These are phyloP conservation scores for Aricia agestis DNA, from an alignment of 1,140 invertebrate species.

Conservation along the genomic window DNA sequence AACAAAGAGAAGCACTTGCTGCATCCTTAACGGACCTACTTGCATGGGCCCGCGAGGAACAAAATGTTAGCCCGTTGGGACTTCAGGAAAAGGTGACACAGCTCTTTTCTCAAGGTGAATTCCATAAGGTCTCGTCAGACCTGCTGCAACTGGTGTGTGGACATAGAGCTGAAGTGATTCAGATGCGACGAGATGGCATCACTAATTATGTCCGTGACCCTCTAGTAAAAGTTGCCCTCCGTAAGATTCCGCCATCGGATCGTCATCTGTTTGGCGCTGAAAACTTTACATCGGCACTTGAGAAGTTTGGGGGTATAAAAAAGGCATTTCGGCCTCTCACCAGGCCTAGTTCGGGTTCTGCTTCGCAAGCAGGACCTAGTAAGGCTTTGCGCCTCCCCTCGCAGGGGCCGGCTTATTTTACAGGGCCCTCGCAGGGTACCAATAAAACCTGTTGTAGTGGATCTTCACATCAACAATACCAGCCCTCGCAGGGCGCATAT, in stretches of 20 bases:
- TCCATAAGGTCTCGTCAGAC: conserved; percentile 25
- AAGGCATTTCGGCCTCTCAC: conserved; percentile 20
- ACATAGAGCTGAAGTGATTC: conserved; percentile 25
- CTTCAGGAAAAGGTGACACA: conserved; percentile 19
- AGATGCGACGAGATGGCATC: conserved; percentile 27
- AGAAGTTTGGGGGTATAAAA: conserved; percentile 28
- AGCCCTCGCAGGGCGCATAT: conserved; percentile 21
- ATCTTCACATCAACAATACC: neutral
- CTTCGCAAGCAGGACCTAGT: conserved; percentile 4
- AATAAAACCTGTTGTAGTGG: neutral
- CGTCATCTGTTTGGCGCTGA: conserved; percentile 20
- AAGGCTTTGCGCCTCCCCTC: conserved; percentile 17
- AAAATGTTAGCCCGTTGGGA: neutral
- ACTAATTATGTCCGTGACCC: conserved; percentile 25
- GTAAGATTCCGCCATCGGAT: conserved; percentile 25
- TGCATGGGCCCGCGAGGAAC: conserved; percentile 19
- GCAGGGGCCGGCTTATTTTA: conserved; percentile 20
- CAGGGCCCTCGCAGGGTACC: conserved; percentile 22
- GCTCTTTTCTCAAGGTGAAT: conserved; percentile 25
- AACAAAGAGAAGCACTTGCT: conserved; percentile 29
- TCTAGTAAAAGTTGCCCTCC: conserved; percentile 12
- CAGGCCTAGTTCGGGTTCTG: neutral
- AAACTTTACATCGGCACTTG: conserved; percentile 14
- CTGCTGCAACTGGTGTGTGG: conserved; percentile 28
- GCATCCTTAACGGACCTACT: conserved; percentile 13